Percentiles rank a stretch among this genome's conserved stretches.
Conservation (phyloP, 2,797 vertebrate genomes). For the Ataeniobius toweri region DNA sequence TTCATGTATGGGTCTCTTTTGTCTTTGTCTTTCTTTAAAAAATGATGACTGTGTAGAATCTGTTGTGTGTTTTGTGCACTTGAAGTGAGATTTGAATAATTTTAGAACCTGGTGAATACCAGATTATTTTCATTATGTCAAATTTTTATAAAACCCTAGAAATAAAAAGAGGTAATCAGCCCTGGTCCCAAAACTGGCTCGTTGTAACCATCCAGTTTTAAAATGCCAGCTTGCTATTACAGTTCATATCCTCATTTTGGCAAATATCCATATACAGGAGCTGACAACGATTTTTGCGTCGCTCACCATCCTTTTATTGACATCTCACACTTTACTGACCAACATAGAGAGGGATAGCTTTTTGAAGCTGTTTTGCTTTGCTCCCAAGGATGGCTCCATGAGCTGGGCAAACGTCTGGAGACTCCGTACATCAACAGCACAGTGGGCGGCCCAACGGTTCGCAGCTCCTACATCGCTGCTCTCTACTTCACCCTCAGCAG, state of each 20-base stretch:
- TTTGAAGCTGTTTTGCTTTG: conserved; percentile 3
- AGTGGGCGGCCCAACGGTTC: conserved; percentile 88
- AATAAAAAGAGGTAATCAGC: too few relatives aligned
- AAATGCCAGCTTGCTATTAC: conserved; percentile 32
- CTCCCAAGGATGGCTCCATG: conserved; percentile 91
- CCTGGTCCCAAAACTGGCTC: conserved; percentile 39
- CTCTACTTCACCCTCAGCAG: conserved; percentile 99
- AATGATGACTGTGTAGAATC: background rate
- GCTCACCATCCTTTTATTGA: background rate
- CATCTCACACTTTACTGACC: conserved; percentile 7
- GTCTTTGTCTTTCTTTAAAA: background rate
- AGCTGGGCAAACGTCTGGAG: conserved; percentile 94
- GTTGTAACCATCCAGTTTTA: conserved; percentile 38
- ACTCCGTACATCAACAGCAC: conserved; percentile 92
- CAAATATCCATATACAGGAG: conserved; percentile 12
- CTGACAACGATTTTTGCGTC: conserved; percentile 17
- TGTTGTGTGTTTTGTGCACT: background rate
- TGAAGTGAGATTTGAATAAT: too few relatives aligned
- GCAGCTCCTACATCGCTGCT: conserved; percentile 94
- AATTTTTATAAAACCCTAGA: background rate
- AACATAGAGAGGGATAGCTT: conserved; percentile 7
- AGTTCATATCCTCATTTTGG: conserved; percentile 23
- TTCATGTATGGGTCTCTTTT: background rate
- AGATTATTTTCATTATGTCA: background rate
- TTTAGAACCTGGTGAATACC: background rate